Conservation (phyloP, 1,140 invertebrate genomes). For the Drosophila mojavensis region DNA sequence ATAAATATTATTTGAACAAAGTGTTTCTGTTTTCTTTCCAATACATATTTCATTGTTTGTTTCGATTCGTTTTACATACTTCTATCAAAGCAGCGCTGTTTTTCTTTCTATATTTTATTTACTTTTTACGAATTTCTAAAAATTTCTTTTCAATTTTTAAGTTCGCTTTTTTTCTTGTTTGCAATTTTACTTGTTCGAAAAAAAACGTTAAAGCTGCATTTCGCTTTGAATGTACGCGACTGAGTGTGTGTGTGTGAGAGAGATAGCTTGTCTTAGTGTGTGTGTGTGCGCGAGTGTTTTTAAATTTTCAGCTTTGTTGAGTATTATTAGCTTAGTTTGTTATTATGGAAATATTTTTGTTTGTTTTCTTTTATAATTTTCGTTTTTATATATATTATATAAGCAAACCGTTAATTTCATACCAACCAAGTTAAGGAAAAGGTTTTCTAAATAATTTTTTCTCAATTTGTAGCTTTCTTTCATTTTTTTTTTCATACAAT, state of each 20-base stretch:
- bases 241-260: background rate
- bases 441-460: conserved; percentile 44
- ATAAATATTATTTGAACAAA: conserved; percentile 36
- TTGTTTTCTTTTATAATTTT: background rate
- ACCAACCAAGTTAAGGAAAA: conserved; percentile 74
- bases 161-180: background rate
- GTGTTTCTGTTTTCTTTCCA: conserved; percentile 34
- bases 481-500: conserved; percentile 42
- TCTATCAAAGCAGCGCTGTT: conserved; percentile 78
- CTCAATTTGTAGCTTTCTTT: conserved; percentile 7
- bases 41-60: conserved; percentile 52
- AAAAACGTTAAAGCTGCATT: conserved; percentile 37
- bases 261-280: background rate
- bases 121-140: conserved; percentile 50
- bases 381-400: conserved; percentile 57
- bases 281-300: conserved; percentile 6
- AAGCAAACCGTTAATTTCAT: conserved; percentile 77
- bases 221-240: background rate
- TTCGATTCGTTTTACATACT: conserved; percentile 64
- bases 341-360: conserved; percentile 37
- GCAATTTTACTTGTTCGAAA: background rate
- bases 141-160: conserved; percentile 33
- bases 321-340: conserved; percentile 39
- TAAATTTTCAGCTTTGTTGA: conserved; percentile 27
- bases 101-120: conserved; percentile 2